Conservation (phyloP, 1,140 invertebrate species). For the Drosophila truncata region DNA sequence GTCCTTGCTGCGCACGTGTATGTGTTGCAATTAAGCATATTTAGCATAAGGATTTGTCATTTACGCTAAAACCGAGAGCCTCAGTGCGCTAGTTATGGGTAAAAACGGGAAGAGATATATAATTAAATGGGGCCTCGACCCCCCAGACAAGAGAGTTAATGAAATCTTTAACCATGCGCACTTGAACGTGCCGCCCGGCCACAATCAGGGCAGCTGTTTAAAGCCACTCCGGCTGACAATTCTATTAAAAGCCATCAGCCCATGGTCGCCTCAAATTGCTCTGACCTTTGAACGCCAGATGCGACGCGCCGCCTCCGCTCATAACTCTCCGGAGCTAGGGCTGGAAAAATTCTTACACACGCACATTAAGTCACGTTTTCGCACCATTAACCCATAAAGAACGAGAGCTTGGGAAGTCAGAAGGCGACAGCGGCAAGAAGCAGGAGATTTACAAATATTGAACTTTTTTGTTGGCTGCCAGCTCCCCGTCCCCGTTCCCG, state of each 20-base stretch:
- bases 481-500: constrained; percentile 30
- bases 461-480: constrained; percentile 67
- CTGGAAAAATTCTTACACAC: constrained; percentile 72
- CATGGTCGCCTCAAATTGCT: constrained; percentile 76
- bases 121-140: constrained; percentile 73
- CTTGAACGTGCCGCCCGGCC: constrained; percentile 1
- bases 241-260: constrained; percentile 78
- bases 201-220: constrained; percentile 7
- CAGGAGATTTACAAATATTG: constrained; percentile 83
- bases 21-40: constrained; percentile 83
- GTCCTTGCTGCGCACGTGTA: constrained; percentile 5
- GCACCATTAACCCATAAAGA: constrained; percentile 85
- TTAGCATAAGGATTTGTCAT: constrained; percentile 85
- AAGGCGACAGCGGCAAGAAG: constrained; percentile 8
- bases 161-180: constrained; percentile 63
- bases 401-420: constrained; percentile 45
- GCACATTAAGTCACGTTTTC: constrained; percentile 85
- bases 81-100: constrained; percentile 11
- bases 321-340: constrained; percentile 63
- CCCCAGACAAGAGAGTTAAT: constrained; percentile 69
- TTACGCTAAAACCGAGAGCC: constrained; percentile 61
- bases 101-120: constrained; percentile 52
- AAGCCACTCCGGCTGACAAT: constrained; percentile 63
- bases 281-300: constrained; percentile 82
- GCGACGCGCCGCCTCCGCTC: constrained; percentile 47